These are phyloP conservation scores for Capricornis sumatraensis DNA, from an alignment of 2,113 vertebrate species.

Conservation along the genomic window DNA sequence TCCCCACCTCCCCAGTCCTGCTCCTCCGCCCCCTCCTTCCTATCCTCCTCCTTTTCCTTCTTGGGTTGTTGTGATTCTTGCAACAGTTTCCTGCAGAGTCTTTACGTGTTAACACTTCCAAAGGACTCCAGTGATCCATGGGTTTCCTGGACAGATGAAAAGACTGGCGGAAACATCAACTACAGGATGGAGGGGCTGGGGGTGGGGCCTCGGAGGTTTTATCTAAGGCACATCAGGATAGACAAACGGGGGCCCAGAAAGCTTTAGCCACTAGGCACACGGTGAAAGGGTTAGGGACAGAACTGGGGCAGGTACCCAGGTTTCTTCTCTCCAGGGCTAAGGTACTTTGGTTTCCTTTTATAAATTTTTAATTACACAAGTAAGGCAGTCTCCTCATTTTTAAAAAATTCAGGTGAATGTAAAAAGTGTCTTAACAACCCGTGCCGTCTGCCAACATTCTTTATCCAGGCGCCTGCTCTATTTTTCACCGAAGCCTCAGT, in stretches of 20 bases:
- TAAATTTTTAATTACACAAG: not conserved
- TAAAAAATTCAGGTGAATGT: not conserved
- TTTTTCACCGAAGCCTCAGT: not conserved
- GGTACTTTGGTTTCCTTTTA: not conserved
- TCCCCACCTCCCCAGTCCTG: not conserved
- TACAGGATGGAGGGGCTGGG: not conserved
- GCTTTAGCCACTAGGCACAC: not conserved
- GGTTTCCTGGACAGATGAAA: not conserved
- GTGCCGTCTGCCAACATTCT: not conserved
- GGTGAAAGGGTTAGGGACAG: accelerated
- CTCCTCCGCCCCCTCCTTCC: accelerated
- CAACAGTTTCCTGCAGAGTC: not conserved
- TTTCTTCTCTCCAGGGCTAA: not conserved
- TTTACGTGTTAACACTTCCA: not conserved
- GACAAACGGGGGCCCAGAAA: not conserved
- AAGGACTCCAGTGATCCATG: not conserved
- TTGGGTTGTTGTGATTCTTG: not conserved
- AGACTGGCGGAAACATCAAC: not conserved
- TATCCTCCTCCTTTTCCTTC: not conserved
- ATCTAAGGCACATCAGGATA: not conserved
- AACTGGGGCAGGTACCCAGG: no score
- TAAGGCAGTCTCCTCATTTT: not conserved
- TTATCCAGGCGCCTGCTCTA: not conserved
- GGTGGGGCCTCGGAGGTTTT: not conserved
- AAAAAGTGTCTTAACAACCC: not conserved